These are phyloP conservation scores for Etia nguti DNA, from an alignment of 2,113 vertebrate genomes.

Conservation along the genomic window DNA sequence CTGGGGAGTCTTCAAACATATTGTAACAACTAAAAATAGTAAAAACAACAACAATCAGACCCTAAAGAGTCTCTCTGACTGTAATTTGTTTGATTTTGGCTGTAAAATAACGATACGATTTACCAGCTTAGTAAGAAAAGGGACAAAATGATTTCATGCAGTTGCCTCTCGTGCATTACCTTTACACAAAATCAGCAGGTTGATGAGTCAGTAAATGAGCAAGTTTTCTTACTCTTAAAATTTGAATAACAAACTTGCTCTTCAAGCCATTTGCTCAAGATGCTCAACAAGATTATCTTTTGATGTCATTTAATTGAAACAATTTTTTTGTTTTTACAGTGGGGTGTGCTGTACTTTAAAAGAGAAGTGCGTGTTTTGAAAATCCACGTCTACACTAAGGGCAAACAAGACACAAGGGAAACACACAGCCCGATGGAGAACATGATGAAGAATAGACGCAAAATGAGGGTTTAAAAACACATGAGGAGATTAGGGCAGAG, in stretches of 20 bases:
- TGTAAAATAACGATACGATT: background rate
- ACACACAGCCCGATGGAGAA: too few species aligned
- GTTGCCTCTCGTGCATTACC: background rate
- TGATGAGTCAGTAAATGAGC: background rate
- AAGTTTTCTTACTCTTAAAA: background rate
- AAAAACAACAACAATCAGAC: background rate
- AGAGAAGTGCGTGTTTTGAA: too few species aligned
- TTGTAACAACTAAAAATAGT: background rate
- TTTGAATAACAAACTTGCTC: background rate
- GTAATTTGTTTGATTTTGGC: background rate
- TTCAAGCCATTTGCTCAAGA: background rate
- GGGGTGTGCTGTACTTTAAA: background rate
- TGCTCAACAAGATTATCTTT: too few species aligned
- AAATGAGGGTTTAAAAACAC: too few species aligned
- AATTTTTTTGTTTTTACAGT: too few species aligned
- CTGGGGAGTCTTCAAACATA: background rate
- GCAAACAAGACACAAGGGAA: too few species aligned
- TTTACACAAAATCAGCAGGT: background rate
- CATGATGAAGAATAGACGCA: too few species aligned
- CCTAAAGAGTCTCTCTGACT: background rate
- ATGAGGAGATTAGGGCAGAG: too few species aligned
- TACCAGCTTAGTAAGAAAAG: background rate
- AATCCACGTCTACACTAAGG: too few species aligned
- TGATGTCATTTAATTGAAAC: too few species aligned
- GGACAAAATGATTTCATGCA: background rate